phyloP scores from a whole-genome alignment of 2,888 invertebrate genomes.

The Hypsopygia costalis region DNA sequence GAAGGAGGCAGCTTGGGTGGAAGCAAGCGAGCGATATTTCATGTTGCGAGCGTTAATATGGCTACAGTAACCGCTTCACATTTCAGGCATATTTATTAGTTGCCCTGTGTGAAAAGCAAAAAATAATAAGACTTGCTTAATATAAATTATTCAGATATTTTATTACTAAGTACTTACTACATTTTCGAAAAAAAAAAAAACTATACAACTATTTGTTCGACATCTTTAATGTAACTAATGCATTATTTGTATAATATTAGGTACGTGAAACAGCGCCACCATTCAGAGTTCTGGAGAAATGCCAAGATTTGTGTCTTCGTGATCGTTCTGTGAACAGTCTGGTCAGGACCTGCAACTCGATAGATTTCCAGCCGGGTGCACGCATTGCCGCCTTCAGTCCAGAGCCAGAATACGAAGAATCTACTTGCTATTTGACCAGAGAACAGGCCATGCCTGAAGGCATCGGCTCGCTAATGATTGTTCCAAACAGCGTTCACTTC shows the following conservation, averaged over 20 bases:
- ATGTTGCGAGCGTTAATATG: too few species aligned
- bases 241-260: slow-evolving; percentile 44
- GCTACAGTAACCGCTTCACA: too few species aligned
- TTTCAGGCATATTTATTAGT: too few species aligned
- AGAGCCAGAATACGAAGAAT: slow-evolving; percentile 92
- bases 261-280: slow-evolving; percentile 91
- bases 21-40: too few species aligned
- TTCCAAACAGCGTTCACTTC: slow-evolving; percentile 94
- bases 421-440: slow-evolving; percentile 91
- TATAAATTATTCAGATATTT: too few species aligned
- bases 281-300: slow-evolving; percentile 92
- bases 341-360: slow-evolving; percentile 91
- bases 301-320: slow-evolving; percentile 91
- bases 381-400: slow-evolving; percentile 91
- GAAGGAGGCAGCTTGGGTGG: too few species aligned
- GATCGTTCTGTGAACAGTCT: slow-evolving; percentile 91
- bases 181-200: too few species aligned
- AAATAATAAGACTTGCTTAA: too few species aligned
- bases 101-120: too few species aligned
- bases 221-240: too few species aligned
- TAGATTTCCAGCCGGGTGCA: slow-evolving; percentile 94
- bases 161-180: too few species aligned
- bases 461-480: slow-evolving; percentile 92
- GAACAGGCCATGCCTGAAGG: slow-evolving; percentile 94
- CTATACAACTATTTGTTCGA: too few species aligned